phyloP scores from a whole-genome alignment of 2,888 invertebrate species.

The Myopa testacea region DNA sequence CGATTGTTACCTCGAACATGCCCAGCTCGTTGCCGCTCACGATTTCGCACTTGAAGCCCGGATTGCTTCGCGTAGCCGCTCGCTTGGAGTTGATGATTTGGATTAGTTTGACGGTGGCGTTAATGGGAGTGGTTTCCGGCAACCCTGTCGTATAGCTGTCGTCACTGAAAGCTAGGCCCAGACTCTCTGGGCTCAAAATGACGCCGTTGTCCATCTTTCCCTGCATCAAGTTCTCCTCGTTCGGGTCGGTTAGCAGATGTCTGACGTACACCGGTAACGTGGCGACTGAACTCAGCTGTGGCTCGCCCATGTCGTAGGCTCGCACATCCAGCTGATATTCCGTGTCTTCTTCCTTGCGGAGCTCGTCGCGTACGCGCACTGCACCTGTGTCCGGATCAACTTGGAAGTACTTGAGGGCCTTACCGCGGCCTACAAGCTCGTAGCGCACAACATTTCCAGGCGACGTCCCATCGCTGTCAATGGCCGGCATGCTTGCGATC shows the following conservation, averaged over 20 bases:
- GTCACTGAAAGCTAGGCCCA: conserved; percentile 87
- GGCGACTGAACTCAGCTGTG: conserved; percentile 83
- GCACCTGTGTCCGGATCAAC: conserved; percentile 88
- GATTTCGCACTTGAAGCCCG: conserved; percentile 81
- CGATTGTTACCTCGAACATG: conserved; percentile 79
- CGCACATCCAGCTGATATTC: conserved; percentile 90
- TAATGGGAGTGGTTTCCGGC: conserved; percentile 73
- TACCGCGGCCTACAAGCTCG: conserved; percentile 84
- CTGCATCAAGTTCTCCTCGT: conserved; percentile 67
- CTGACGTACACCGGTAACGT: conserved; percentile 86
- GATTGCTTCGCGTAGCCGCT: conserved; percentile 58
- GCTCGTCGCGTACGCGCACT: conserved; percentile 83
- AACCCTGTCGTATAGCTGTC: conserved; percentile 86
- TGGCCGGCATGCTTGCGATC: conserved; percentile 82
- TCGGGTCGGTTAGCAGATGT: conserved; percentile 80
- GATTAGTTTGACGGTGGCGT: conserved; percentile 65
- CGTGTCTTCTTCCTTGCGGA: conserved; percentile 86
- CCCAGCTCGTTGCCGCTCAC: conserved; percentile 77
- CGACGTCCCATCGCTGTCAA: conserved; percentile 86
- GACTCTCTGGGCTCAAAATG: conserved; percentile 62
- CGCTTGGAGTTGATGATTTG: conserved; percentile 68
- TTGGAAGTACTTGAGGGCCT: conserved; percentile 86
- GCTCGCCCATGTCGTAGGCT: conserved; percentile 88
- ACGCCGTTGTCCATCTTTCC: conserved; percentile 56
- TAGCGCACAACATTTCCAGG: conserved; percentile 86